phyloP scores from a whole-genome alignment of 37 sponge, comb jelly and placozoan species.

The Aplysina aerophoba region DNA sequence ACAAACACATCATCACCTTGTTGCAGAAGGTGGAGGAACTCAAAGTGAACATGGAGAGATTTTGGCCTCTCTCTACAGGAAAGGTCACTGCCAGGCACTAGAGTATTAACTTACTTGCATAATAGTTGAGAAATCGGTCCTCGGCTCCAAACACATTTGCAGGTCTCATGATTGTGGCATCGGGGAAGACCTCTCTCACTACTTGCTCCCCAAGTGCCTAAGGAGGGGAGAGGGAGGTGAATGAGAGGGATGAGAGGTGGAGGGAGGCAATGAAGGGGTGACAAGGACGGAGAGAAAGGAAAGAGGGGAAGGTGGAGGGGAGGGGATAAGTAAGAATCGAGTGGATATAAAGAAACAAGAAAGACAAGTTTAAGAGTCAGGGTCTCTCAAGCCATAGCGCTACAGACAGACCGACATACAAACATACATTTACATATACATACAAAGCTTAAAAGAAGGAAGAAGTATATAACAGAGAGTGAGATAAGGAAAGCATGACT shows the following conservation, averaged over 20 bases:
- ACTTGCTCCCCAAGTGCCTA: conserved; percentile 86
- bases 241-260: no score
- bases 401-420: neutral
- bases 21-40: no score
- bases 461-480: no score
- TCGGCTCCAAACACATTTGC: conserved; percentile 76
- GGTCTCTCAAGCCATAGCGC: neutral
- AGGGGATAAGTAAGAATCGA: neutral
- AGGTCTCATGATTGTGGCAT: conserved; percentile 84
- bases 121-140: conserved; percentile 87
- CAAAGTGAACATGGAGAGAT: neutral
- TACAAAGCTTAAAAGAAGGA: no score
- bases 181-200: conserved; percentile 83
- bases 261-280: neutral
- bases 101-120: conserved; percentile 76
- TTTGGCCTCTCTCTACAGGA: neutral
- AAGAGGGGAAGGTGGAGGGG: neutral
- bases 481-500: no score
- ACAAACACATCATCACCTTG: no score
- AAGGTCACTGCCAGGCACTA: neutral
- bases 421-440: neutral
- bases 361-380: neutral
- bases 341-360: neutral
- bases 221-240: neutral
- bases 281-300: neutral